Evolutionary conservation across 2,888 invertebrate genomes (phyloP).

Genomic region (Andricus curvator): DNA sequence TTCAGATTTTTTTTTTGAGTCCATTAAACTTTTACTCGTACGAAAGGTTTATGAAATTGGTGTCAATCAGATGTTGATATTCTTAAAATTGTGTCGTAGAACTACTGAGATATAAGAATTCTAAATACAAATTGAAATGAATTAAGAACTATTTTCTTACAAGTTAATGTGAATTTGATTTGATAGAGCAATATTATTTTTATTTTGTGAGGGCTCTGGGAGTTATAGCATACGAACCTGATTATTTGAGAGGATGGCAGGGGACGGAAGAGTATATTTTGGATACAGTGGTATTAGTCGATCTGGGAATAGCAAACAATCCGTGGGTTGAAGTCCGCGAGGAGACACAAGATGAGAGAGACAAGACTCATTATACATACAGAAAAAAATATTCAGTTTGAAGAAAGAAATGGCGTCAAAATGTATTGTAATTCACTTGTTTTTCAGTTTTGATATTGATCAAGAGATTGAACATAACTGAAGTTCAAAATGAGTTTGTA

Average conservation of each 20-base stretch:
- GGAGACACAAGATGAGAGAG: background rate
- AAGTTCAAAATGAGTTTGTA: no score
- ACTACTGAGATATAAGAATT: no score
- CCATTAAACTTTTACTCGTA: no score
- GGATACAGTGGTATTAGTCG: conserved; percentile 34
- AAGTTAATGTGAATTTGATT: background rate
- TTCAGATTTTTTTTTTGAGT: no score
- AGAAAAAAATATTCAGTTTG: no score
- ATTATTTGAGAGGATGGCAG: conserved; percentile 4
- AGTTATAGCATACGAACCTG: conserved; percentile 9
- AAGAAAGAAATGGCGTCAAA: no score
- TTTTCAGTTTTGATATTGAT: no score
- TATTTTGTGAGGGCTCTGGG: background rate
- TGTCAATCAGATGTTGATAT: no score
- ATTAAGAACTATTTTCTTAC: background rate
- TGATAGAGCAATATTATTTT: background rate
- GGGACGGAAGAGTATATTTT: conserved; percentile 33
- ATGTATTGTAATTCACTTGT: no score
- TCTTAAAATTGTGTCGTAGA: no score
- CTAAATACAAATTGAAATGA: background rate
- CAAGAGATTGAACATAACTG: no score
- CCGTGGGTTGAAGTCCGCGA: conserved; percentile 8
- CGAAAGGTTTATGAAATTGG: no score
- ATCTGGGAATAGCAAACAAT: conserved; percentile 35
- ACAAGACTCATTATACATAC: background rate